A percentile compares a stretch with the other conserved stretches of the same genome.
These are phyloP conservation scores for Coendou prehensilis DNA, from an alignment of 2,797 vertebrate genomes.

Conservation along the genomic window DNA sequence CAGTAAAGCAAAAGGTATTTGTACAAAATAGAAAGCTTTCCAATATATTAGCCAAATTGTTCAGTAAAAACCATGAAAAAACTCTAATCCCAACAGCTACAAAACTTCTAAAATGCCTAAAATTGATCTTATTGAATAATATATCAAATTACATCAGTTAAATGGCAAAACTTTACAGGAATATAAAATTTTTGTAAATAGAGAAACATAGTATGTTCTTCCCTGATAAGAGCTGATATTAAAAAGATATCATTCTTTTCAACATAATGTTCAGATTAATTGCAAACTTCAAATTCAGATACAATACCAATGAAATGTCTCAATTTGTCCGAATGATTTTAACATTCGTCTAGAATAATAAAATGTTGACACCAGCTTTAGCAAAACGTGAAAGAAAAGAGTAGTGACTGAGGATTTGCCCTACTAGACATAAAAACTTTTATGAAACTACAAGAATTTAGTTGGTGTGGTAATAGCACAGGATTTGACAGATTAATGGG, in stretches of 20 bases:
- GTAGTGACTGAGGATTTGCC: slow-evolving; percentile 40
- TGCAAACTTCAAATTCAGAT: slow-evolving; percentile 59
- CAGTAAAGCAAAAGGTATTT: background rate
- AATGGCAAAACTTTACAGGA: slow-evolving; percentile 18
- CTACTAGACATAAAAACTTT: slow-evolving; percentile 75
- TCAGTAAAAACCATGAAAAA: background rate
- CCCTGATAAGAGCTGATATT: background rate
- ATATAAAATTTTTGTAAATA: slow-evolving; percentile 18
- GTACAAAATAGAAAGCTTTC: background rate
- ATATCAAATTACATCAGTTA: slow-evolving; percentile 11
- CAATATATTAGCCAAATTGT: background rate
- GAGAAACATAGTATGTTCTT: background rate
- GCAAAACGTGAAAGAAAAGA: slow-evolving; percentile 57
- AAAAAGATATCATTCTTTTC: slow-evolving; percentile 21
- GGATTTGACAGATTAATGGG: slow-evolving; percentile 76
- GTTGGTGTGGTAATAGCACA: slow-evolving; percentile 42
- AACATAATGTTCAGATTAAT: slow-evolving; percentile 60
- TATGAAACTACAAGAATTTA: slow-evolving; percentile 75
- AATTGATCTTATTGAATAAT: background rate
- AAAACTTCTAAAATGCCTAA: slow-evolving; percentile 43
- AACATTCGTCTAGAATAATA: slow-evolving; percentile 59
- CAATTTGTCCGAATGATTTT: slow-evolving; percentile 39
- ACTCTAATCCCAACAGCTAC: background rate
- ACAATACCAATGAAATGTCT: slow-evolving; percentile 43
- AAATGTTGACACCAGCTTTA: slow-evolving; percentile 38